Base-by-base conservation (phyloP, 2,888 invertebrate species). In the Tenthredo amoena region DNA sequence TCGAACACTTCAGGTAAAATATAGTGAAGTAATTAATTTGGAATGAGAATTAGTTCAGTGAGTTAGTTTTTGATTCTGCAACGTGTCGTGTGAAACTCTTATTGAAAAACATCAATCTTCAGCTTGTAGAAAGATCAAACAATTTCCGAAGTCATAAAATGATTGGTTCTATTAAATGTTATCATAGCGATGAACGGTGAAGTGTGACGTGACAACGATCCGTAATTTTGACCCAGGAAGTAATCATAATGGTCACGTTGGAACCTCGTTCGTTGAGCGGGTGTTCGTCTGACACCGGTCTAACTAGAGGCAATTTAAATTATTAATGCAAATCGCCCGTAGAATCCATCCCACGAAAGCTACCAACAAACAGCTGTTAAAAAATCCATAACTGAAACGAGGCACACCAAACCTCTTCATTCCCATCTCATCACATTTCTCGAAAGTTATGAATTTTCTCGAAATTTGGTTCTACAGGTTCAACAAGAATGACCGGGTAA, bases 401-500 rank as follows among this genome's bases (percentile, higher is more conserved):
- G 55, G 7, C n/a, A 55, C 55, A 7, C n/a, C n/a, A n/a, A n/a
- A 55, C 55, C 55, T n/a, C 7, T 31, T 72, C 43, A 2, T n/a
- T n/a, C 7, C 43, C 12, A 18, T 21, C 26, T 18, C n/a, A 55
- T 77, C 31, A 37, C 12, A 26, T 34, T 34, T 18, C 4, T 34
- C 55, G 10, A 26, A 37, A 37, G 37, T 5, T 71, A 18, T 15
- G 15, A n/a, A 18, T n/a, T 71, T 2, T 15, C 47, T 15, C 6
- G 12, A 21, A 26, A 12, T 12, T 47, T 58, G 34, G 10, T 21
- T 40, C 58, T 0, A 5, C 87, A 93, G 97, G 93, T 97, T 98
- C 94, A 97, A 97, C 90, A 96, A 97, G 88, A 96, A 96, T 37
- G 96, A 97, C 91, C 94, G 97, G 85, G 94, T 96, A 26, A 95